phyloP scores from a whole-genome alignment of 1,140 invertebrate genomes.

The Ridgeia piscesae region DNA sequence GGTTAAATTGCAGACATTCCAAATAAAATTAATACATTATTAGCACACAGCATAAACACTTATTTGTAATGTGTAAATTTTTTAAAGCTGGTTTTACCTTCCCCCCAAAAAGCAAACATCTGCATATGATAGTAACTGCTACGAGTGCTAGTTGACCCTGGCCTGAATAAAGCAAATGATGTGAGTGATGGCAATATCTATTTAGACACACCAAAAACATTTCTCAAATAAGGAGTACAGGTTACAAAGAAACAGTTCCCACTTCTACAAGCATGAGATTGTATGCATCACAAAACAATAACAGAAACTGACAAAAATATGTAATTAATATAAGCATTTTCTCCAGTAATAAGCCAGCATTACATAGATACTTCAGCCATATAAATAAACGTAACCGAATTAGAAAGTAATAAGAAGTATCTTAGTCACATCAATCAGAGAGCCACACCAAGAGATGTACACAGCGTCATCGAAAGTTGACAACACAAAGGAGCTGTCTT shows the following conservation, averaged over 20 bases:
- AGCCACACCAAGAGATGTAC: not conserved
- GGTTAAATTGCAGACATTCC: not conserved
- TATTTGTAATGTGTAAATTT: too few relatives aligned
- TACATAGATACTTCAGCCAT: not conserved
- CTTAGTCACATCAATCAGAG: not conserved
- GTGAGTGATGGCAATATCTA: too few relatives aligned
- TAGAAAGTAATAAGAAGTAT: not conserved
- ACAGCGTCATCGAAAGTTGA: not conserved
- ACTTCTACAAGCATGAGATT: not conserved
- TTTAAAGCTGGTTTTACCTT: too few relatives aligned
- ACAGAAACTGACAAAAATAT: not conserved
- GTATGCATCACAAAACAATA: not conserved
- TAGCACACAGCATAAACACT: too few relatives aligned
- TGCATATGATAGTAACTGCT: too few relatives aligned
- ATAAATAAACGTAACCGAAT: not conserved
- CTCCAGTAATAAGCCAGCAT: not conserved
- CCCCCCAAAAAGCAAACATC: too few relatives aligned
- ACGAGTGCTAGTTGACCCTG: too few relatives aligned
- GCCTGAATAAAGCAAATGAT: too few relatives aligned
- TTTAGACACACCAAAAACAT: not conserved
- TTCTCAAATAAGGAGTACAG: not conserved
- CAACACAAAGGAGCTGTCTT: not conserved
- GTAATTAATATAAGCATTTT: not conserved
- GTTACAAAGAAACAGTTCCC: not conserved
- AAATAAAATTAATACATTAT: not conserved